phyloP scores from a whole-genome alignment of 1,140 invertebrate species.

The Euglossa dilemma region DNA sequence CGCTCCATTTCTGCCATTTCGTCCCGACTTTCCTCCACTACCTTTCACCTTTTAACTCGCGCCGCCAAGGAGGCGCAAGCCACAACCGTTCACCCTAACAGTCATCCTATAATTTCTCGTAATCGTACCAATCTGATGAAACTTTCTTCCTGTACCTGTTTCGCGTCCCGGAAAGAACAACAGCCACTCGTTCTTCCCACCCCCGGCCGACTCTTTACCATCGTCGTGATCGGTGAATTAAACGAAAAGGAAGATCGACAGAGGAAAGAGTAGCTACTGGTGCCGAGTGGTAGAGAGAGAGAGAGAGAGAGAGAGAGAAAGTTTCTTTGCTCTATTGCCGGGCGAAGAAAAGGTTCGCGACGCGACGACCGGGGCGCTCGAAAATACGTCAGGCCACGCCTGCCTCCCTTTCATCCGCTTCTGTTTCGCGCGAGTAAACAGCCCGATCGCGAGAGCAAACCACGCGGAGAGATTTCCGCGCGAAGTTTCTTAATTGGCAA shows the following conservation, averaged over 20 bases:
- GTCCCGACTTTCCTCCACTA: background rate
- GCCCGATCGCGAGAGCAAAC: background rate
- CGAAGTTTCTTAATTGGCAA: constrained; percentile 18
- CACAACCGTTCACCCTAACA: background rate
- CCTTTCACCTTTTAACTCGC: background rate
- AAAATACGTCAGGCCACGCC: background rate
- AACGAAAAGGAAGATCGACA: background rate
- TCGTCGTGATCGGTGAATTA: constrained; percentile 11
- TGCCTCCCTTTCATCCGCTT: background rate
- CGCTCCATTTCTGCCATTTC: constrained; percentile 26
- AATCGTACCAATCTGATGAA: constrained; percentile 16
- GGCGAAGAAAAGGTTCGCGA: background rate
- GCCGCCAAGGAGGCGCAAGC: background rate
- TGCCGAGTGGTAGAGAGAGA: too few species aligned
- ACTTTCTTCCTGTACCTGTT: constrained; percentile 18
- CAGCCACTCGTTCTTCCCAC: background rate
- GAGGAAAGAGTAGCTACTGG: background rate
- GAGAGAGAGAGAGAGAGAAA: background rate
- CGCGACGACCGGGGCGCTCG: background rate
- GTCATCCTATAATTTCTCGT: constrained; percentile 31
- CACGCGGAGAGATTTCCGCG: background rate
- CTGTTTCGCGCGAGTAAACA: constrained; percentile 1
- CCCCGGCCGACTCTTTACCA: background rate
- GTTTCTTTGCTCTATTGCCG: constrained; percentile 21
- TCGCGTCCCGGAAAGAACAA: constrained; percentile 15